phyloP scores from a whole-genome alignment of 2,797 vertebrate species.

The Notoglanidium macrostoma region DNA sequence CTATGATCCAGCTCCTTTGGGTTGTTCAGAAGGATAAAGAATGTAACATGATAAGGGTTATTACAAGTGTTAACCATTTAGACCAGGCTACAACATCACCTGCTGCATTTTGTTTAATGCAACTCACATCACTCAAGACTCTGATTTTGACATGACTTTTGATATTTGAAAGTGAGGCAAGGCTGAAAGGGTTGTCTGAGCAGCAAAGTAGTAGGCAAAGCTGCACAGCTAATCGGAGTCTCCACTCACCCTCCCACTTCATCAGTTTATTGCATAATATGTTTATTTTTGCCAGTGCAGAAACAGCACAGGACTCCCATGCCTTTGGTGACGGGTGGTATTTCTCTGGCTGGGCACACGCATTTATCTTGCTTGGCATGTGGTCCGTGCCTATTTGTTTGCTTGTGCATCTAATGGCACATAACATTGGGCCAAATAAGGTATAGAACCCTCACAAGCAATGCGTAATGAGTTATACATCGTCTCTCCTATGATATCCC shows the following conservation, averaged over 20 bases:
- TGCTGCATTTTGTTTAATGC: neutral
- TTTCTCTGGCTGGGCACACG: slow-evolving; percentile 39
- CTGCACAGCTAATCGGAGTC: slow-evolving; percentile 41
- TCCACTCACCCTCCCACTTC: slow-evolving; percentile 43
- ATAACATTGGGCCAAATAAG: slow-evolving; percentile 32
- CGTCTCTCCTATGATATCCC: neutral
- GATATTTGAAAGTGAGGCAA: neutral
- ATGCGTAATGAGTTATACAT: slow-evolving; percentile 7
- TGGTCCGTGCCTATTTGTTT: slow-evolving; percentile 62
- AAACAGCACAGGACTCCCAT: slow-evolving; percentile 23
- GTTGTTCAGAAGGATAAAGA: neutral
- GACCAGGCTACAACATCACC: neutral
- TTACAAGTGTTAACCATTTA: neutral
- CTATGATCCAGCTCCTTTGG: neutral
- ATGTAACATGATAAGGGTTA: neutral
- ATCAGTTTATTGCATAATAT: slow-evolving; percentile 54
- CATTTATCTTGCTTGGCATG: slow-evolving; percentile 45
- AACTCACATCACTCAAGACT: neutral
- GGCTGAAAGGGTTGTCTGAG: slow-evolving; percentile 44
- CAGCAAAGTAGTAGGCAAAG: slow-evolving; percentile 19
- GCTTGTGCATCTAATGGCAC: slow-evolving; percentile 48
- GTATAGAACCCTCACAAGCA: neutral
- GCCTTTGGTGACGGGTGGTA: slow-evolving; percentile 19
- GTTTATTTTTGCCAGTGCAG: slow-evolving; percentile 50
- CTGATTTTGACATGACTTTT: neutral